Evolutionary conservation across 2,797 vertebrate species (phyloP).

Genomic region (Tamandua tetradactyla): DNA sequence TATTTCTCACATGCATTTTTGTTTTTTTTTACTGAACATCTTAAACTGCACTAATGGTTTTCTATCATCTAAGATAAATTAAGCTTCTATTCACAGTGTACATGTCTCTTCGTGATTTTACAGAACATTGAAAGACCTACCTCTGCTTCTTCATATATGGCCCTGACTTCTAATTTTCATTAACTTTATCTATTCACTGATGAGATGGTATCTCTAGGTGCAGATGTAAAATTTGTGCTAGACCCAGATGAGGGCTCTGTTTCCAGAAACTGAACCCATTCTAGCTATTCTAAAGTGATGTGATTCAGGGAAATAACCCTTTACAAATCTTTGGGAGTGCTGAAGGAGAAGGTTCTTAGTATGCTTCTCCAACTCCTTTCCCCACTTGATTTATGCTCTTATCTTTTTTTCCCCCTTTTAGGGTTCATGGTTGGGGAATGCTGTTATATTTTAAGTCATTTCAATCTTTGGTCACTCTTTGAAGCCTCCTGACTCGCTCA

Average conservation of each 20-base stretch:
- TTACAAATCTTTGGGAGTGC: not conserved
- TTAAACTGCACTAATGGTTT: not conserved
- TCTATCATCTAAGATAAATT: not conserved
- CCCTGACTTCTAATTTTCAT: not conserved
- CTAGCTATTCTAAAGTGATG: not conserved
- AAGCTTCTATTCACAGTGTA: not conserved
- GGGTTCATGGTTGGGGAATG: too few species aligned
- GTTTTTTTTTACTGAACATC: not conserved
- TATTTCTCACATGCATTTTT: not conserved
- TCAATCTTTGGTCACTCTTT: not conserved
- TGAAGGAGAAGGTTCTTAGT: not conserved
- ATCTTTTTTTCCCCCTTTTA: too few species aligned
- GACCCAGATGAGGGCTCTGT: not conserved
- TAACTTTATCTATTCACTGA: not conserved
- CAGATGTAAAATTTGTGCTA: not conserved
- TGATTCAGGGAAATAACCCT: not conserved
- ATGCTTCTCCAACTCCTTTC: not conserved
- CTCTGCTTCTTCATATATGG: not conserved
- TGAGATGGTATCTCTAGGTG: not conserved
- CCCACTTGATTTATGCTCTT: not conserved
- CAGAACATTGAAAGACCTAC: not conserved
- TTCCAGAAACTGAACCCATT: not conserved
- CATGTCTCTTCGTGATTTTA: not conserved
- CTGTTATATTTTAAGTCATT: not conserved
- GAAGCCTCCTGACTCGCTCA: not conserved